Evolutionary conservation across 2,797 vertebrate species (phyloP).

Genomic region (Micrastur ruficollis): DNA sequence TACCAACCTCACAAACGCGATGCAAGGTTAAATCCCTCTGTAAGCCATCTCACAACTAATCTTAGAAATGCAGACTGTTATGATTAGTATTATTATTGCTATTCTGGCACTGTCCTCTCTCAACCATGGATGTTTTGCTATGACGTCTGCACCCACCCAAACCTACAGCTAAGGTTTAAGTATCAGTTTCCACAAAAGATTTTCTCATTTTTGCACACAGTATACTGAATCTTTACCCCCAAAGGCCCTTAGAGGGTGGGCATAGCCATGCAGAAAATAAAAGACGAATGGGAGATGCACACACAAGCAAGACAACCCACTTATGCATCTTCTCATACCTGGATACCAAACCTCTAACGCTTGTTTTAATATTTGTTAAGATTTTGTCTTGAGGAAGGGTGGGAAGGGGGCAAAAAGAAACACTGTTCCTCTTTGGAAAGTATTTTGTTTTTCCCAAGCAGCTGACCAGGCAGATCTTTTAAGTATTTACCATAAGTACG

Average conservation of each 20-base stretch:
- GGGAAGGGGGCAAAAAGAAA: neutral
- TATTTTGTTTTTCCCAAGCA: neutral
- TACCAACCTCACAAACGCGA: neutral
- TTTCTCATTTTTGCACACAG: neutral
- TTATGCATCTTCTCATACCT: neutral
- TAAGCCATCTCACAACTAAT: neutral
- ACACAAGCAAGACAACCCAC: neutral
- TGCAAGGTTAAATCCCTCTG: neutral
- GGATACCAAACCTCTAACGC: neutral
- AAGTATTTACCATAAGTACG: neutral
- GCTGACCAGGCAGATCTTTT: neutral
- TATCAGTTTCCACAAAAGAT: neutral
- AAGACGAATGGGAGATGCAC: neutral
- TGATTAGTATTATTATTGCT: neutral
- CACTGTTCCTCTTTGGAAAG: neutral
- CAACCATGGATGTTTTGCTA: neutral
- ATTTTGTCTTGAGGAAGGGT: neutral
- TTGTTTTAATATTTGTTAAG: neutral
- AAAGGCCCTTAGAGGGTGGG: neutral
- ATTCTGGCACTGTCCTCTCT: neutral
- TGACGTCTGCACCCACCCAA: neutral
- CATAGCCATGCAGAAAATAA: neutral
- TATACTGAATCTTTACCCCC: neutral
- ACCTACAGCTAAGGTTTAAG: neutral
- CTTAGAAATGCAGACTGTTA: neutral